Evolutionary conservation across 2,888 invertebrate species (phyloP), one percentile per base, ranked within the genome.

Genomic region (Omphaloscelis lunosa): DNA sequence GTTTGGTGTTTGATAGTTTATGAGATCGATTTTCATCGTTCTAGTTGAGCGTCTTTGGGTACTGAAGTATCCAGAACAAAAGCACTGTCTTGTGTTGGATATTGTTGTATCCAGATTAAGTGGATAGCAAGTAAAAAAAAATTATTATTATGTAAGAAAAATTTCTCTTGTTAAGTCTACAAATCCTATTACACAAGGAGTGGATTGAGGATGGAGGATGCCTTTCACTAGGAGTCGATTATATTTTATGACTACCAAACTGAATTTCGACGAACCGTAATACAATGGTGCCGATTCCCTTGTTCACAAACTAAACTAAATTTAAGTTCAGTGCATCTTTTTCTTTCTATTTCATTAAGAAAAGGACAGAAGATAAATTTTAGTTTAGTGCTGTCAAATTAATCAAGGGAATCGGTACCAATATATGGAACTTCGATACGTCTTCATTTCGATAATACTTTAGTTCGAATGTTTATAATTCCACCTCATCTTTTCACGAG

Each of bases 1-100:
- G 59, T 72, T 80, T 11, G 39, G 29, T 34, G 34, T 56, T 51
- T 51, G 58, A 77, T 66, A 17, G 27, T 48, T 56, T 23, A 56
- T 27, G 20, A 29, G 23, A 68, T 66, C 29, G 62, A 69, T 80
- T 81, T 56, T 17, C 15, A 7, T 27, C 23, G 34, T 63, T 75
- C 9, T 27, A 56, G 62, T 61, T 69, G 20, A 78, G 41, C 7
- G 17, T 76, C 3, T 56, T 45, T 34, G 53, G n/a, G 0, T 29
- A 75, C 5, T 27, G 34, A n/a, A 59, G 59, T 67, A 51, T 29
- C 6, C 2, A 56, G 53, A 23, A 69, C 23, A 23, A 41, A 20
- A 41, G 15, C 4, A 12, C 17, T 48, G 12, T 51, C 9, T 51
- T 51, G 23, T 34, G 29, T 15, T 12, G 41, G 29, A 6, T 45